Base-by-base conservation (phyloP, 2,888 invertebrate species). In the Maniola hyperantus region DNA sequence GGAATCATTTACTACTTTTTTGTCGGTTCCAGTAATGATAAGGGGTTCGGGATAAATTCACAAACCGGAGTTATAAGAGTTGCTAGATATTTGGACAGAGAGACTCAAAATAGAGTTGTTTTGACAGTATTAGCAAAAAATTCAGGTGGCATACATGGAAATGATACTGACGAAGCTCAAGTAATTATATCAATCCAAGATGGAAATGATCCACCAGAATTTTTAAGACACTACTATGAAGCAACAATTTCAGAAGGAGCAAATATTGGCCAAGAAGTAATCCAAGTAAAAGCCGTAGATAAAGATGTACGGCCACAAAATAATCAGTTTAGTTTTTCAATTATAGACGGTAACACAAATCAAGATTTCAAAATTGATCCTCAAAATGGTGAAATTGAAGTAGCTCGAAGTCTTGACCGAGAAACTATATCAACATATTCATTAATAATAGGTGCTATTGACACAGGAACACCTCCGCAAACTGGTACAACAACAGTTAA, bases 121-220 rank as follows among this genome's bases (percentile, higher is more conserved):
- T 87, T 99, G 10, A 97, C 97, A 0, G 98, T 98, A 0, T 94
- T 99, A 93, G 98, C 98, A 0, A 99, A 99, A 89, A 99, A 99
- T 82, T 95, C 95, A 60, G 99, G 99, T 13, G 97, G 98, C 18
- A 98, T 99, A 74, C 94, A 96, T 48, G 99, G 99, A 4, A 98
- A 98, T 82, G 98, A 99, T 79, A 98, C 98, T 0, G 98, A 98
- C 81, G 98, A 97, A 88, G 98, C 98, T 5, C 97, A 97, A 87
- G 97, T 99, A 0, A 97, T 97, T 58, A 96, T 99, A 71, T 96
- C 97, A 0, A 97, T 99, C 71, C 97, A 98, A 89, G 99, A 99
- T 84, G 98, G 98, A 20, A 99, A 99, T 82, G 99, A 99, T 90
- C 98, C 99, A 0, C 99, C 99, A 0, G 97, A 97, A 83, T 99